phyloP scores from a whole-genome alignment of 2,113 vertebrate genomes.

The Apodemus sylvaticus region DNA sequence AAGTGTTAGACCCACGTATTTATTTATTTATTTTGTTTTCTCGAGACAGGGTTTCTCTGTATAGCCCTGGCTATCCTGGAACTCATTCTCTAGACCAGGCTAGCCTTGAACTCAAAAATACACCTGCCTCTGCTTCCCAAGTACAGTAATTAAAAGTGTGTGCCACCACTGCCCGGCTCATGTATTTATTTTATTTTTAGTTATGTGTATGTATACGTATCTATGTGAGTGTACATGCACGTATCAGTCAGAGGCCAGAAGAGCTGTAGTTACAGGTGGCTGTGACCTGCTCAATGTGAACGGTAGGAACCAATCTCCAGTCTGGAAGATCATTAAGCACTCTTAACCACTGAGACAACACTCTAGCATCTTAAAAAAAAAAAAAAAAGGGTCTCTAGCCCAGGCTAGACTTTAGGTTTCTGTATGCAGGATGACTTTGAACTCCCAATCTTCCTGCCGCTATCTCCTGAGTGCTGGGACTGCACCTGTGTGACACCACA shows the following conservation, averaged over 20 bases:
- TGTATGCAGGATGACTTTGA: background rate
- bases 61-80: too few species aligned
- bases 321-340: background rate
- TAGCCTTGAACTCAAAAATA: too few species aligned
- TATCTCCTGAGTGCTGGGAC: too few species aligned
- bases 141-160: too few species aligned
- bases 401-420: background rate
- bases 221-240: background rate
- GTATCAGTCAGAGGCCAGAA: background rate
- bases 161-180: too few species aligned
- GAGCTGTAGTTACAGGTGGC: background rate
- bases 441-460: background rate
- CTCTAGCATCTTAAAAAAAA: background rate
- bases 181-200: background rate
- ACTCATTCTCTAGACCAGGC: too few species aligned
- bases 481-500: background rate
- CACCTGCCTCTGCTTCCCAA: too few species aligned
- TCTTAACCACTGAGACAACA: background rate
- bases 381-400: background rate
- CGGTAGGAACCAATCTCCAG: background rate
- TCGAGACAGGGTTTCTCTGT: too few species aligned
- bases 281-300: too few species aligned
- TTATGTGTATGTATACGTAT: background rate
- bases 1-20: background rate
- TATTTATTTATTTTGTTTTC: too few species aligned